Conservation (phyloP, 1,140 invertebrate species). For the Kradibia gibbosae region DNA sequence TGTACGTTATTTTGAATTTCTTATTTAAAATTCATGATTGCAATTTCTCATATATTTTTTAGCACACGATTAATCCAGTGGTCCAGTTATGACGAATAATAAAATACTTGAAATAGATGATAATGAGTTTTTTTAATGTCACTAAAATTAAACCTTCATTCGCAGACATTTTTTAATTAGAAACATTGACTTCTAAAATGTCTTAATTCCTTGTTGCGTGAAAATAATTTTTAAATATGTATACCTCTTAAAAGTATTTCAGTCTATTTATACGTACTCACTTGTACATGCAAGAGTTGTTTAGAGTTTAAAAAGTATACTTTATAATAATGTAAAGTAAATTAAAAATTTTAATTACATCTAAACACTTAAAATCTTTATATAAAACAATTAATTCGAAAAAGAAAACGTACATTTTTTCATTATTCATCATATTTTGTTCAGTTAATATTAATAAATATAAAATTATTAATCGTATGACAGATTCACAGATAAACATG, state of each 20-base stretch:
- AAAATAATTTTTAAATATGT: slow-evolving; percentile 10
- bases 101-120: slow-evolving; percentile 37
- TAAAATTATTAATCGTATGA: too few relatives aligned
- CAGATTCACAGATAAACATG: too few relatives aligned
- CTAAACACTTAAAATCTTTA: too few relatives aligned
- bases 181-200: slow-evolving; percentile 2
- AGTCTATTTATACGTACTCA: too few relatives aligned
- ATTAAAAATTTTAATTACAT: too few relatives aligned
- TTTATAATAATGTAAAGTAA: too few relatives aligned
- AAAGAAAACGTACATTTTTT: too few relatives aligned
- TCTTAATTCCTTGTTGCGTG: slow-evolving; percentile 12
- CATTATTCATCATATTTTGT: too few relatives aligned
- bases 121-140: slow-evolving; percentile 38
- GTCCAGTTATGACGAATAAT: slow-evolving; percentile 9
- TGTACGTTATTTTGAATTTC: background rate
- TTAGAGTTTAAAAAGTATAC: too few relatives aligned
- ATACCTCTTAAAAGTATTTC: background rate
- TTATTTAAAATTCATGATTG: background rate
- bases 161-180: slow-evolving; percentile 16
- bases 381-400: too few relatives aligned
- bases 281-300: too few relatives aligned
- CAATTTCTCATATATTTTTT: slow-evolving; percentile 16
- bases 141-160: slow-evolving; percentile 33
- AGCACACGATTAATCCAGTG: background rate
- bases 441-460: too few relatives aligned